Conservation (phyloP, 2,797 vertebrate species). For the Malacoctenus gilli region DNA sequence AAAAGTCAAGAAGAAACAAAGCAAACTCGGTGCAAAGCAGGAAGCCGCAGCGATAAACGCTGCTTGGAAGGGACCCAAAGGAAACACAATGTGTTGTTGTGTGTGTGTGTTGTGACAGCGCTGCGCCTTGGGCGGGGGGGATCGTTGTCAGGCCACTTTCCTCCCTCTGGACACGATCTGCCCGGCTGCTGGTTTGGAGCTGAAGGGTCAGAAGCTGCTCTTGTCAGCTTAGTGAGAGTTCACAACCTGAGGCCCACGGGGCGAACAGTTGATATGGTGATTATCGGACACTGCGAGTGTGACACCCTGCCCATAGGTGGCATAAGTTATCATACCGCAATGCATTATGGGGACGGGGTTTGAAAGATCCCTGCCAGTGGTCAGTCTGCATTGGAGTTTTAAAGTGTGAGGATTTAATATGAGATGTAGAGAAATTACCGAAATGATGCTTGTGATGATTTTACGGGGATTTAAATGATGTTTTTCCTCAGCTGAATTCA, state of each 20-base stretch:
- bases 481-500: slow-evolving; percentile 13
- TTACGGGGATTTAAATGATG: background rate
- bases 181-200: slow-evolving; percentile 52
- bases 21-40: background rate
- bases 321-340: slow-evolving; percentile 19
- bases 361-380: no score
- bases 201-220: slow-evolving; percentile 68
- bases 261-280: slow-evolving; percentile 55
- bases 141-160: slow-evolving; percentile 54
- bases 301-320: slow-evolving; percentile 26
- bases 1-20: background rate
- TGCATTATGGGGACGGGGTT: slow-evolving; percentile 2
- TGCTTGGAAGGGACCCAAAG: slow-evolving; percentile 12
- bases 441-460: no score
- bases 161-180: slow-evolving; percentile 52
- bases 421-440: no score
- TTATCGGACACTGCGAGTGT: slow-evolving; percentile 40
- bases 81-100: slow-evolving; percentile 41
- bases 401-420: background rate
- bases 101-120: slow-evolving; percentile 55
- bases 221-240: slow-evolving; percentile 66
- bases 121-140: slow-evolving; percentile 38
- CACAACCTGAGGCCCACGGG: slow-evolving; percentile 48
- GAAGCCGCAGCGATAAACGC: background rate
- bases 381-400: no score